These are phyloP conservation scores for Philopotamus ludificatus DNA, from an alignment of 1,140 invertebrate genomes.

Conservation along the genomic window DNA sequence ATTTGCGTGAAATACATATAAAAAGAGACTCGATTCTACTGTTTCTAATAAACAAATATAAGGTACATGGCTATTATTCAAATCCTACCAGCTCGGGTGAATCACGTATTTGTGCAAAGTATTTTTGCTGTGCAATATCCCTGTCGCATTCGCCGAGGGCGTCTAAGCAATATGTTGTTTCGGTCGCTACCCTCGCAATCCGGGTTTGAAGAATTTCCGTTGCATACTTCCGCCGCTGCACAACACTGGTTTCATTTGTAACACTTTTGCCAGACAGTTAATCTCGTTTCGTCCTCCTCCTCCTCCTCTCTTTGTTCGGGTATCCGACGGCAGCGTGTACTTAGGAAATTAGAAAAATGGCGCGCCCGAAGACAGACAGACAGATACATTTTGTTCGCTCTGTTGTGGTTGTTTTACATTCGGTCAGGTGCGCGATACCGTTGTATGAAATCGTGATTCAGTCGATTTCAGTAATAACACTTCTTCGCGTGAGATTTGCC, in stretches of 20 bases:
- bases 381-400: too few relatives aligned
- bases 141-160: too few relatives aligned
- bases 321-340: constrained; percentile 4
- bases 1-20: too few relatives aligned
- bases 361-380: not conserved
- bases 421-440: constrained; percentile 28
- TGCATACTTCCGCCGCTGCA: not conserved
- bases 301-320: constrained; percentile 11
- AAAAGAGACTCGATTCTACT: too few relatives aligned
- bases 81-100: too few relatives aligned
- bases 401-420: constrained; percentile 1
- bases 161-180: constrained; percentile 9
- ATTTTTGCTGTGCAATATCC: too few relatives aligned
- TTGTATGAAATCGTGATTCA: constrained; percentile 26
- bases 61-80: too few relatives aligned
- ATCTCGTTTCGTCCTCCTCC: constrained; percentile 19
- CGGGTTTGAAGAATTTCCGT: not conserved
- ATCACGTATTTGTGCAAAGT: too few relatives aligned
- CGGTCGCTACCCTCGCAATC: constrained; percentile 14
- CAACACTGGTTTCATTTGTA: constrained; percentile 21
- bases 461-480: constrained; percentile 32
- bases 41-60: too few relatives aligned
- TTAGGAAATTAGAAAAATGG: not conserved
- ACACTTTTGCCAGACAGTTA: constrained; percentile 26
- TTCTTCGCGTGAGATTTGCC: constrained; percentile 27